phyloP scores from a whole-genome alignment of 2,113 vertebrate species.

The Nansenia antarctica region DNA sequence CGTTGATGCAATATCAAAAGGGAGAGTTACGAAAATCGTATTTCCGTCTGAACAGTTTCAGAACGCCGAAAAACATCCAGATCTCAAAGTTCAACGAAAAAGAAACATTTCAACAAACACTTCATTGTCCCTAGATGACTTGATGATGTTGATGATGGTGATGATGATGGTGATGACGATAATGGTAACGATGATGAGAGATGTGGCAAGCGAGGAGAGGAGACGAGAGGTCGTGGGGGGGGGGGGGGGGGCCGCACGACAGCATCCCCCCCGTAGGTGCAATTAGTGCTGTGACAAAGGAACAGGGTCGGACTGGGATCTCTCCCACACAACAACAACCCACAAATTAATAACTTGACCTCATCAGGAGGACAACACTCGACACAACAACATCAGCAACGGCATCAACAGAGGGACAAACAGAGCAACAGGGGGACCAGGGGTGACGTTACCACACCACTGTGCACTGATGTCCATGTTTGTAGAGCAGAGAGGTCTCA shows the following conservation, averaged over 20 bases:
- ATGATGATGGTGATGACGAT: conserved; percentile 19
- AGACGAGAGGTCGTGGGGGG: background rate
- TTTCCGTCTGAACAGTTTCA: too few relatives aligned
- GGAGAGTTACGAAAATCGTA: too few relatives aligned
- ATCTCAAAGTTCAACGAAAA: too few relatives aligned
- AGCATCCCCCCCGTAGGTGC: conserved; percentile 56
- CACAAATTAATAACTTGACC: conserved; percentile 54
- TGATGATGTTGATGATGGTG: conserved; percentile 18
- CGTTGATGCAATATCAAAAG: too few relatives aligned
- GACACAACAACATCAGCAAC: conserved; percentile 26
- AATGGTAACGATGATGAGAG: conserved; percentile 20
- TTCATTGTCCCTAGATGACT: background rate
- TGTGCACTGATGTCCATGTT: background rate
- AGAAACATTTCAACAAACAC: background rate
- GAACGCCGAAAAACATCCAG: too few relatives aligned
- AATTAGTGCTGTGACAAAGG: conserved; percentile 55
- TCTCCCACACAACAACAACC: conserved; percentile 13
- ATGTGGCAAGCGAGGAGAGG: background rate
- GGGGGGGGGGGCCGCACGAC: conserved; percentile 40
- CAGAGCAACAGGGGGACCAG: background rate
- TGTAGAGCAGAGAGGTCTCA: background rate
- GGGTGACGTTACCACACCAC: conserved; percentile 1
- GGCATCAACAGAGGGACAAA: conserved; percentile 19
- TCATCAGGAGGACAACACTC: conserved; percentile 14
- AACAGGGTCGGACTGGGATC: conserved; percentile 36